Percentiles rank a stretch among this genome's conserved stretches.
These are phyloP conservation scores for Sebastes hopkinsi DNA, from an alignment of 2,797 vertebrate species.

Conservation along the genomic window DNA sequence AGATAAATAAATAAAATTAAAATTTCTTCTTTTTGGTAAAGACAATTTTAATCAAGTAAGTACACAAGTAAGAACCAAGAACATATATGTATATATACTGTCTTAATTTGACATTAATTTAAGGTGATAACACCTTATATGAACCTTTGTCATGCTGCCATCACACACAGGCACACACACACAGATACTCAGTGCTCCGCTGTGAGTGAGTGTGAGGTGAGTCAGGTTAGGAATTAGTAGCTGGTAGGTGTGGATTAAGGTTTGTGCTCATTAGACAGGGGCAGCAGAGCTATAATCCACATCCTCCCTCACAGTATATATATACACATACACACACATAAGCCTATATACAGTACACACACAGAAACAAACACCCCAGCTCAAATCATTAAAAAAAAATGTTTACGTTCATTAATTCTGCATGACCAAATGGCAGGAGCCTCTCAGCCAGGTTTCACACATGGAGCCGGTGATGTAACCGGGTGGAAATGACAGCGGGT, in stretches of 20 bases:
- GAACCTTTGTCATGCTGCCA: background rate
- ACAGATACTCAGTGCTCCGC: background rate
- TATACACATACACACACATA: background rate
- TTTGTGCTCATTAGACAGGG: constrained; percentile 52
- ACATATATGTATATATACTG: background rate
- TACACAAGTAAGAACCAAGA: background rate
- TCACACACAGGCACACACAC: too few relatives aligned
- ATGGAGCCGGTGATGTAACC: constrained; percentile 66
- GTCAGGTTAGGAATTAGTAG: constrained; percentile 54
- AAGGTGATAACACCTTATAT: background rate
- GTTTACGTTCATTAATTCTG: constrained; percentile 62
- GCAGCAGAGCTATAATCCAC: constrained; percentile 55
- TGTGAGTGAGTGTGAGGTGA: constrained; percentile 38
- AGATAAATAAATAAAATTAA: background rate
- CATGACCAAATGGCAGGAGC: constrained; percentile 53
- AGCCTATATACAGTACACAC: constrained; percentile 3
- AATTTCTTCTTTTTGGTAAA: background rate
- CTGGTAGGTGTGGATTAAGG: constrained; percentile 62
- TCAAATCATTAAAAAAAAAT: constrained; percentile 43
- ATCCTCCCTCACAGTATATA: constrained; percentile 37
- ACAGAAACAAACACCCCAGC: constrained; percentile 18
- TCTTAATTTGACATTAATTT: background rate
- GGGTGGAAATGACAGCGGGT: constrained; percentile 59
- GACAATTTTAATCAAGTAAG: background rate
- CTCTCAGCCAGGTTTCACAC: constrained; percentile 38